Evolutionary conservation across 2,797 vertebrate species (phyloP), one percentile per base, ranked within the genome.

Genomic region (Petrocephalus schoutedeni): DNA sequence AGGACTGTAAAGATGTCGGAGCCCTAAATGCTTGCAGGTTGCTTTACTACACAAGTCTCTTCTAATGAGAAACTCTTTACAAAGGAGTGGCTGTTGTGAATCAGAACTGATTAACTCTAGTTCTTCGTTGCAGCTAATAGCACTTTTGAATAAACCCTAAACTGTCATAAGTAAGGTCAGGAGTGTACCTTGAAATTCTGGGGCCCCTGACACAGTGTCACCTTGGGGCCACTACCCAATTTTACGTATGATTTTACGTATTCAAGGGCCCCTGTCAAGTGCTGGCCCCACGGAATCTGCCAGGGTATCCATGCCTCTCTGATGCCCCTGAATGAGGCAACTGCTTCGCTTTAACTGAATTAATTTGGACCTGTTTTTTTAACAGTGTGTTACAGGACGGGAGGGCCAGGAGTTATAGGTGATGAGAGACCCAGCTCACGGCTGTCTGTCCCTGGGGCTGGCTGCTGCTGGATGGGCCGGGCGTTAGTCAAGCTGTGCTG

Each of bases 391-490:
- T 84, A 49, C 51, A 84, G 49, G 21, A 23, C 4, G 45, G 80
- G 51, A 84, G 51, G 51, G 80, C 49, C 19, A 23, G 80, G n/a
- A 53, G 49, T 14, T 84, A 84, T 45, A 16, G n/a, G 51, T 28
- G 51, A 54, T 84, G 80, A 84, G 80, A 84, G 54, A 84, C 49
- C 80, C 80, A 84, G 51, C 45, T 84, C 80, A 84, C 80, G 80
- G 80, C 45, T 54, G 21, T 84, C 80, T 23, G 80, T 84, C 80
- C 80, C 80, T 84, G 80, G 80, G 51, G 80, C 28, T 28, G 45
- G 12, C 80, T 54, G 74, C 45, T 12, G 80, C 4, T 53, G 84
- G 87, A 57, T 21, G 58, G 77, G 21, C 5, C 32, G 85, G 58
- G 84, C 87, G 57, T 88, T 67, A 74, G 64, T 86, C 84, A 36